These are phyloP conservation scores for Hemicordylus capensis DNA, from an alignment of 2,113 vertebrate genomes.

Conservation along the genomic window DNA sequence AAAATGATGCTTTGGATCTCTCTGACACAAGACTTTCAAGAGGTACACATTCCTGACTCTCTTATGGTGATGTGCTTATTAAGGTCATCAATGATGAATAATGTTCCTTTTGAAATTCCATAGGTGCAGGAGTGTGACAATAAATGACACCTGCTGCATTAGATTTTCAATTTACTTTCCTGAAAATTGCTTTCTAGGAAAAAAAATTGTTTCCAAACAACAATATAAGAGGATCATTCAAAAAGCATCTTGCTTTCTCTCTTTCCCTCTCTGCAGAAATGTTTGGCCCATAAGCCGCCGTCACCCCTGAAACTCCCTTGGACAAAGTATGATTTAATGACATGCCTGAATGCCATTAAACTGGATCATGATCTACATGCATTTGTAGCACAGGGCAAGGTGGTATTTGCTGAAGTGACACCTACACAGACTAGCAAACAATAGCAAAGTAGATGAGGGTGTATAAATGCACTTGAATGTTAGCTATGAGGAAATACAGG, in stretches of 20 bases:
- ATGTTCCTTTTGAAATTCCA: constrained; percentile 1
- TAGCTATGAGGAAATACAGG: neutral
- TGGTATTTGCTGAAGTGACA: neutral
- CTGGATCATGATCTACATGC: constrained; percentile 1
- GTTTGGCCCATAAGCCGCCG: constrained; percentile 6
- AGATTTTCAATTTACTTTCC: constrained; percentile 9
- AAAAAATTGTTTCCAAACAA: constrained; percentile 20
- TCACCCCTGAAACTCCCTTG: neutral
- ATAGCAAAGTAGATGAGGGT: neutral
- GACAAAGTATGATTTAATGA: constrained; percentile 6
- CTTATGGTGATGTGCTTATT: neutral
- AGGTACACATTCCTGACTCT: neutral
- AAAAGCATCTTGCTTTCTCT: constrained; percentile 7
- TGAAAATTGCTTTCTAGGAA: constrained; percentile 24
- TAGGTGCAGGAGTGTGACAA: neutral
- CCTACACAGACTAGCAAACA: neutral
- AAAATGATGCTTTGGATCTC: neutral
- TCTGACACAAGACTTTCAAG: neutral
- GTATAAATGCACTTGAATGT: neutral
- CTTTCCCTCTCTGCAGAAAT: constrained; percentile 27
- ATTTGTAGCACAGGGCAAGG: neutral
- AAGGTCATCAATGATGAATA: neutral
- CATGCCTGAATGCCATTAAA: constrained; percentile 23
- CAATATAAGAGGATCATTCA: constrained; percentile 16
- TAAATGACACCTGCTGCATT: neutral